Evolutionary conservation across 2,797 vertebrate genomes (phyloP).

Genomic region (Benthosema pterotum): DNA sequence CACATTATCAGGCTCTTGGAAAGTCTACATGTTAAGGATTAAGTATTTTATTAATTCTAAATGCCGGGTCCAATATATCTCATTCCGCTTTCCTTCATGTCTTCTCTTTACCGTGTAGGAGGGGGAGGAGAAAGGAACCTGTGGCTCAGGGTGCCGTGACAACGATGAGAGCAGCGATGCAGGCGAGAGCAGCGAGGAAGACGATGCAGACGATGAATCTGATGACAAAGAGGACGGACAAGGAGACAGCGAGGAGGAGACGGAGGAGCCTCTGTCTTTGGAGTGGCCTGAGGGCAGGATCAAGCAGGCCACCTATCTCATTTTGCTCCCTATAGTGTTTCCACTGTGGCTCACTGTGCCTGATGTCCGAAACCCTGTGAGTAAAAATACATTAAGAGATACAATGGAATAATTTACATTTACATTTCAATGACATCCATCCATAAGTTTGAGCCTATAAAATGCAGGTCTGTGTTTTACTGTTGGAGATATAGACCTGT

Average conservation of each 20-base stretch:
- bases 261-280: constrained; percentile 90
- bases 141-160: not conserved
- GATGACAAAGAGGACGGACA: not conserved
- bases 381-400: constrained; percentile 39
- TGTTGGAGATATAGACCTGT: no score
- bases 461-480: no score
- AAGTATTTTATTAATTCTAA: no score
- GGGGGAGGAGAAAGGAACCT: constrained; percentile 15
- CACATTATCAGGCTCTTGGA: no score
- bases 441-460: no score
- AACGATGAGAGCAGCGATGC: constrained; percentile 32
- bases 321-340: constrained; percentile 91
- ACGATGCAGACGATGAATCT: not conserved
- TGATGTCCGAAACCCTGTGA: constrained; percentile 90
- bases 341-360: constrained; percentile 93
- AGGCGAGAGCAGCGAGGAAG: constrained; percentile 16
- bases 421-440: no score
- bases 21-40: no score
- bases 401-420: no score
- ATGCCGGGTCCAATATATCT: no score
- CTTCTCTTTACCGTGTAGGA: constrained; percentile 30
- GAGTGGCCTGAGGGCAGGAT: constrained; percentile 87
- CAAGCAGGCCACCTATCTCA: constrained; percentile 88
- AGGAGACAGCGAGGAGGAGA: constrained; percentile 71
- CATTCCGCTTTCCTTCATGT: no score